Evolutionary conservation across 2,797 vertebrate species (phyloP).

Genomic region (Betta splendens): DNA sequence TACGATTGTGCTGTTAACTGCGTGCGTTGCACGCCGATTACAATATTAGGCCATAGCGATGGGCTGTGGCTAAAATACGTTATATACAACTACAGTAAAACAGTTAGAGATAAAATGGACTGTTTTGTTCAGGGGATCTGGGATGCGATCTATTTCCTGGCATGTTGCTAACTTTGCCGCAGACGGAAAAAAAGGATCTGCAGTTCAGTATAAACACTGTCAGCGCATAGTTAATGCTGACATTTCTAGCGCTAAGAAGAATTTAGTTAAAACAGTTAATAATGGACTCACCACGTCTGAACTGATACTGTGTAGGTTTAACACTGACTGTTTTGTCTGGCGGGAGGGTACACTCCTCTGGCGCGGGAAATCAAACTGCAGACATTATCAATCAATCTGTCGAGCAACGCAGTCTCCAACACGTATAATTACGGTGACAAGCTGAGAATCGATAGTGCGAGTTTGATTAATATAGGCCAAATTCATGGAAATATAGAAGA

Average conservation of each 20-base stretch:
- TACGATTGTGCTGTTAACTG: neutral
- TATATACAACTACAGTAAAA: neutral
- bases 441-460: constrained; percentile 14
- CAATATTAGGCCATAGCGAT: neutral
- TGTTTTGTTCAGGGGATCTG: neutral
- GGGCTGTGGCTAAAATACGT: rapidly evolving
- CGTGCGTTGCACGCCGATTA: neutral
- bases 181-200: too few species aligned
- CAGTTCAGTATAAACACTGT: too few species aligned
- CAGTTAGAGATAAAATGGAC: neutral
- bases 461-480: constrained; percentile 43
- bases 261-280: neutral
- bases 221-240: rapidly evolving
- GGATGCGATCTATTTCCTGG: neutral
- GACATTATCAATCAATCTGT: constrained; percentile 57
- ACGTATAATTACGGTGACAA: rapidly evolving
- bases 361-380: constrained; percentile 76
- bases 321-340: neutral
- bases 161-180: neutral
- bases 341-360: constrained; percentile 45
- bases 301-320: rapidly evolving
- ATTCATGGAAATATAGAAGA: constrained; percentile 19
- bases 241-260: rapidly evolving
- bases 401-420: neutral
- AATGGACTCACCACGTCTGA: constrained; percentile 29